Evolutionary conservation across 2,797 vertebrate species (phyloP).

Genomic region (Hoplostethus mediterraneus): DNA sequence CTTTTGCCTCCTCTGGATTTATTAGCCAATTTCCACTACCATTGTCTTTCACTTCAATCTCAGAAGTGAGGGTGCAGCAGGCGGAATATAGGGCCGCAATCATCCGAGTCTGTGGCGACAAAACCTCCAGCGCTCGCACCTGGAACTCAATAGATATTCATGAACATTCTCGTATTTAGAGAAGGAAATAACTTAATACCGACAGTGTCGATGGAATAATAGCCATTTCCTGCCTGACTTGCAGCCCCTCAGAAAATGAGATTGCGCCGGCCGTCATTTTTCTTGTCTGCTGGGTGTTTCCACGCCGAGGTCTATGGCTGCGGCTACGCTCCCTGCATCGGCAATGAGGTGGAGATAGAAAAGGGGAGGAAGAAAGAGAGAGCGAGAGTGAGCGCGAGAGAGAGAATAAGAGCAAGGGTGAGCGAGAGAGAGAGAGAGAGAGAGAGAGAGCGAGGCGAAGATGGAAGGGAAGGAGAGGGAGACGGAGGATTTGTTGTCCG

Average conservation of each 20-base stretch:
- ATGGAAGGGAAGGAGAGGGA: slow-evolving; percentile 28
- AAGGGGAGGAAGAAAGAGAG: slow-evolving; percentile 42
- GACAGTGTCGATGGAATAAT: slow-evolving; percentile 99
- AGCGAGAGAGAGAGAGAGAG: slow-evolving; percentile 37
- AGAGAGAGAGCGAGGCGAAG: slow-evolving; percentile 31
- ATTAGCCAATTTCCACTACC: slow-evolving; percentile 99
- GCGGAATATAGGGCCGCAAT: slow-evolving; percentile 95
- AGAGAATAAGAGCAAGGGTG: neutral
- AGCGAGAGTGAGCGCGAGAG: slow-evolving; percentile 34
- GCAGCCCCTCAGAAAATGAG: slow-evolving; percentile 99
- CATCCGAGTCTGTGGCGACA: slow-evolving; percentile 87
- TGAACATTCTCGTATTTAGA: slow-evolving; percentile 99
- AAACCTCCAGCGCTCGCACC: slow-evolving; percentile 89
- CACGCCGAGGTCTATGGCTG: slow-evolving; percentile 82
- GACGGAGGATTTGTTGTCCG: slow-evolving; percentile 59
- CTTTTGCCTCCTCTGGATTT: slow-evolving; percentile 96
- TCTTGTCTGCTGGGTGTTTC: slow-evolving; percentile 95
- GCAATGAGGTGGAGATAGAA: slow-evolving; percentile 87
- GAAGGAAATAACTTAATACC: slow-evolving; percentile 99
- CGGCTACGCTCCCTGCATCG: slow-evolving; percentile 89
- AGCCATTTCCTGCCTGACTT: slow-evolving; percentile 99
- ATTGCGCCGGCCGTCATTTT: slow-evolving; percentile 97
- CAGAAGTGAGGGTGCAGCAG: slow-evolving; percentile 91
- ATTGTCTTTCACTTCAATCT: slow-evolving; percentile 99
- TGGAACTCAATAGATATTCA: slow-evolving; percentile 99